These are phyloP conservation scores for Rhopalosiphum padi DNA, from an alignment of 1,140 invertebrate genomes.

Conservation along the genomic window DNA sequence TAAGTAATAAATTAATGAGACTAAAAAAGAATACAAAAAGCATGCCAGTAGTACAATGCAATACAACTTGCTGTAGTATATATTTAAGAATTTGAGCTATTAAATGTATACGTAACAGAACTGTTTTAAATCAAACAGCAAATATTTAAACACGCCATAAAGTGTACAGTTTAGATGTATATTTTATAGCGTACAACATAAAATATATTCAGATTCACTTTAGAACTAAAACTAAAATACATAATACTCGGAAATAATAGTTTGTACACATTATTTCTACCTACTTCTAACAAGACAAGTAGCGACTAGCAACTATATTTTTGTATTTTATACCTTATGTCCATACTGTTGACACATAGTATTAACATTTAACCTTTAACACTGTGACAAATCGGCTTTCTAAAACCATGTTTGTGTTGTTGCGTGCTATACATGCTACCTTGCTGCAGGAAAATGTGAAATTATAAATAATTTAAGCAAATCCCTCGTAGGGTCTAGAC, in stretches of 20 bases:
- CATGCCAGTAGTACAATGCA: background rate
- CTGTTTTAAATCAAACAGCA: background rate
- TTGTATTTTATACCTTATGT: background rate
- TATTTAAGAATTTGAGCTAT: background rate
- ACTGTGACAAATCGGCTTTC: background rate
- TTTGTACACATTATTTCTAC: background rate
- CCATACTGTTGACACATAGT: conserved; percentile 3
- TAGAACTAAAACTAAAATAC: background rate
- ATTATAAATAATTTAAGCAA: background rate
- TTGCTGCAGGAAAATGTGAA: background rate
- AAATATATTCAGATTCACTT: background rate
- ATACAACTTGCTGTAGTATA: background rate
- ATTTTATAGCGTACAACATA: background rate
- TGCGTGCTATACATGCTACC: background rate
- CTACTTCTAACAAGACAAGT: background rate
- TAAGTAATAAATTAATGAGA: background rate
- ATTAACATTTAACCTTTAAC: background rate
- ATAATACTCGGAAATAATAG: background rate
- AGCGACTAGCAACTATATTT: background rate
- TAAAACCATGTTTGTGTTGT: background rate
- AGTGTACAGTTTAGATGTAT: background rate
- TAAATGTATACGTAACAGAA: background rate
- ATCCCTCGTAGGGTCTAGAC: background rate
- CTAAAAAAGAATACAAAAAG: background rate
- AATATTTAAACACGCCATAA: background rate